Evolutionary conservation across 2,797 vertebrate genomes (phyloP), one percentile per base, ranked within the genome.

Genomic region (Sebastes nivosus): DNA sequence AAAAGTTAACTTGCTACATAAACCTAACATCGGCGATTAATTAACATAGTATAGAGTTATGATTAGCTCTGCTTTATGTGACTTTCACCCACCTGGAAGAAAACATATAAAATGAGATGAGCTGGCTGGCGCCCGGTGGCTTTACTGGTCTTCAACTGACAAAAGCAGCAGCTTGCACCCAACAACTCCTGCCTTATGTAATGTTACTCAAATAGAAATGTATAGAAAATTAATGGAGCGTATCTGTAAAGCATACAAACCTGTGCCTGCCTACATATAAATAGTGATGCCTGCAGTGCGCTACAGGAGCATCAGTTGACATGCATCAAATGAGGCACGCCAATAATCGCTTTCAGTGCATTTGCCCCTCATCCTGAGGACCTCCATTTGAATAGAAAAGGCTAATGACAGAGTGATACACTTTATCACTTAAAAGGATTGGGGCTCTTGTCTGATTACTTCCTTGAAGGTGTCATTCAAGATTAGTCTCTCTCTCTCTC

Each of bases 361-460:
- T 58, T 58, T 27, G 52, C 52, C 52, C 52, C 52, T 81, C 75
- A 80, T 88, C 29, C 50, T 4, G 34, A 72, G 14, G 58, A 80
- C 81, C 65, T 79, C 38, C 29, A 54, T 66, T 72, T 36, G 20
- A 87, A 80, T 61, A 72, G 72, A 78, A 84, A 88, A 82, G 67
- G 38, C 72, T 69, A 80, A 87, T 75, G 63, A 84, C 20, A 46
- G 79, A 85, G 34, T 34, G 46, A 88, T 68, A 78, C 1, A 76
- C 82, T 55, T 60, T 38, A 73, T 74, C 75, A 78, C 79, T 80
- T 83, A 60, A 84, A 85, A 83, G 72, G 72, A 82, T 66, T 72
- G n/a, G 22, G 38, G 72, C 78, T 84, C 67, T 80, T 77, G 74
- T 81, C 80, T 85, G 66, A 88, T 75, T 85, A 79, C 52, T 79